These are phyloP conservation scores for Tachysurus fulvidraco DNA, from an alignment of 2,113 vertebrate species.

Conservation along the genomic window DNA sequence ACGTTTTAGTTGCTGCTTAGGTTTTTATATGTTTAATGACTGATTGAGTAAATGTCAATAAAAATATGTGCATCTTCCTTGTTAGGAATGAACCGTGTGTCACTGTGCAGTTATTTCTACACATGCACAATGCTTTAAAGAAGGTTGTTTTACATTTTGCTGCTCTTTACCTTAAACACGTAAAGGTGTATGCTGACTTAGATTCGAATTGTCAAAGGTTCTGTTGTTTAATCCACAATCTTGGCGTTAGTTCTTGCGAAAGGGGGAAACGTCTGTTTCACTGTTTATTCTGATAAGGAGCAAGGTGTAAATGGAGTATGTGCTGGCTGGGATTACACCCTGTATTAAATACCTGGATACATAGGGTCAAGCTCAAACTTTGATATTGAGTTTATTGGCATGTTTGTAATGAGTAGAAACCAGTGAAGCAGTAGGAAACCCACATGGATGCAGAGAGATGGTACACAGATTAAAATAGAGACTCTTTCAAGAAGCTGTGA, in stretches of 20 bases:
- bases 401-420: not conserved
- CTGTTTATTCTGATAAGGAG: not conserved
- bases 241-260: not conserved
- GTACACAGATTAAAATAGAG: not conserved
- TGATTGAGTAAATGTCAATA: constrained; percentile 33
- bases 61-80: constrained; percentile 31
- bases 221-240: not conserved
- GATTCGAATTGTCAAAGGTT: not conserved
- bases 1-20: not conserved
- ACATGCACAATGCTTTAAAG: not conserved
- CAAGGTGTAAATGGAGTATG: not conserved
- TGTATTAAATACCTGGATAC: not conserved
- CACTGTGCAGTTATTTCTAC: not conserved
- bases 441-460: not conserved
- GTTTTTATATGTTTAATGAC: constrained; percentile 39
- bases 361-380: not conserved
- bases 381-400: not conserved
- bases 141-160: not conserved
- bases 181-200: not conserved
- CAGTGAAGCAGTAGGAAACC: not conserved
- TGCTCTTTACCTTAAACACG: not conserved
- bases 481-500: not conserved
- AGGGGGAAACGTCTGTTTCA: not conserved
- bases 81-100: constrained; percentile 2
- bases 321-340: not conserved